A percentile compares a stretch with the other conserved stretches of the same genome.
These are phyloP conservation scores for Phataginus tetradactyla DNA, from an alignment of 2,797 vertebrate species.

Conservation along the genomic window DNA sequence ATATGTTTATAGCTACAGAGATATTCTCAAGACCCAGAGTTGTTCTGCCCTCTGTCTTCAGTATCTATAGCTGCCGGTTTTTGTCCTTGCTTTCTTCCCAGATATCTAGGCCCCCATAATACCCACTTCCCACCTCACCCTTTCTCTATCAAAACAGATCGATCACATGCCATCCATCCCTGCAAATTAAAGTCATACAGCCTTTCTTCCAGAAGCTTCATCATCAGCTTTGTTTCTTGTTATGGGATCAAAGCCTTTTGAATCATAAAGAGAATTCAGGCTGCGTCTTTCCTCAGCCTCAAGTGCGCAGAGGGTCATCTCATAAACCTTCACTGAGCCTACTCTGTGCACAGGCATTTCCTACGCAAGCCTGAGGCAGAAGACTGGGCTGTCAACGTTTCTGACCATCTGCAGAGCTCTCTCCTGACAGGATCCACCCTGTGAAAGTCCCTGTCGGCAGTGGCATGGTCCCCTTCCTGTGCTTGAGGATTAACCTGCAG, in stretches of 20 bases:
- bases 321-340: fast-evolving
- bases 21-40: background rate
- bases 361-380: background rate
- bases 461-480: background rate
- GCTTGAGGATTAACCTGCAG: background rate
- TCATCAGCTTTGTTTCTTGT: background rate
- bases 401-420: background rate
- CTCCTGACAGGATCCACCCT: background rate
- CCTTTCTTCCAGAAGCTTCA: background rate
- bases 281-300: background rate
- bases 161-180: background rate
- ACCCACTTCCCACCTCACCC: background rate
- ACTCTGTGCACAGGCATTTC: background rate
- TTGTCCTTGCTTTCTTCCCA: background rate
- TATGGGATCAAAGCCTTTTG: background rate
- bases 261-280: background rate
- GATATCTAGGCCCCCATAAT: background rate
- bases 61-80: background rate
- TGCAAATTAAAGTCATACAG: background rate
- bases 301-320: fast-evolving
- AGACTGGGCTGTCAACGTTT: background rate
- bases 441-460: background rate
- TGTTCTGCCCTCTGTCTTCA: background rate
- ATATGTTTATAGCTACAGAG: background rate
- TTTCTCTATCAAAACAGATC: background rate